Percentiles rank a stretch among this genome's conserved stretches.
Conservation (phyloP, 2,888 invertebrate genomes). For the Dermolepida albohirtum region DNA sequence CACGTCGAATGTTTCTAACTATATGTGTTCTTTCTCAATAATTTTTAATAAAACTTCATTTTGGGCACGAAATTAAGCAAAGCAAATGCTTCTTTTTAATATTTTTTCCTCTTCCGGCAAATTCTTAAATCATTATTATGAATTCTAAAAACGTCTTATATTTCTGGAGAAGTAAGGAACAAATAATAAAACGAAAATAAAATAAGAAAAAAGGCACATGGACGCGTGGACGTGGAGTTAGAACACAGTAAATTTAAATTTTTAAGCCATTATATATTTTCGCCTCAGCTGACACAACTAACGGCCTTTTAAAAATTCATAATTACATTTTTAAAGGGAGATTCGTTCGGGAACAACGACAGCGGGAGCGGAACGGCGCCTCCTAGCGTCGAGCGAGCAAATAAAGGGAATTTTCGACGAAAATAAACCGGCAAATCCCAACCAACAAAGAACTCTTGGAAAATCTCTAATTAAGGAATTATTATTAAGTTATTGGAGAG, state of each 20-base stretch:
- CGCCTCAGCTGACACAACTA: conserved; percentile 59
- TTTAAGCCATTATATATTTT: conserved; percentile 60
- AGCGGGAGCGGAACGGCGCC: conserved; percentile 20
- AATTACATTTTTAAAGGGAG: conserved; percentile 46
- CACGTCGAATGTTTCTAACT: too few species aligned
- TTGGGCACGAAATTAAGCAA: too few species aligned
- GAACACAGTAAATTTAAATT: conserved; percentile 52
- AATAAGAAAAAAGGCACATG: conserved; percentile 1
- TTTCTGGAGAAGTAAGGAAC: too few species aligned
- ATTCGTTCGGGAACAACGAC: conserved; percentile 5
- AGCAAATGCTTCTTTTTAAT: too few species aligned
- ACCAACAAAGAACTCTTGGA: conserved; percentile 53
- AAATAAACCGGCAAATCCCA: conserved; percentile 46
- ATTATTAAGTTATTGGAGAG: conserved; percentile 55
- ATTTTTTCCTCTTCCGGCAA: too few species aligned
- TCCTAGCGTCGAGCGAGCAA: conserved; percentile 42
- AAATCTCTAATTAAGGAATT: conserved; percentile 64
- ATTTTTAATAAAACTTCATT: too few species aligned
- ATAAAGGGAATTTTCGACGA: conserved; percentile 53
- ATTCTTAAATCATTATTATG: too few species aligned
- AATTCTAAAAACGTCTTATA: too few species aligned
- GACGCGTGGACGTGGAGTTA: conserved; percentile 16
- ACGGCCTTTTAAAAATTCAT: conserved; percentile 56
- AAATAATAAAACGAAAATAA: too few species aligned
- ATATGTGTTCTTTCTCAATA: too few species aligned